These are phyloP conservation scores for Pocillopora grandis DNA, from an alignment of 92 coral and sea anemone genomes.

Conservation along the genomic window DNA sequence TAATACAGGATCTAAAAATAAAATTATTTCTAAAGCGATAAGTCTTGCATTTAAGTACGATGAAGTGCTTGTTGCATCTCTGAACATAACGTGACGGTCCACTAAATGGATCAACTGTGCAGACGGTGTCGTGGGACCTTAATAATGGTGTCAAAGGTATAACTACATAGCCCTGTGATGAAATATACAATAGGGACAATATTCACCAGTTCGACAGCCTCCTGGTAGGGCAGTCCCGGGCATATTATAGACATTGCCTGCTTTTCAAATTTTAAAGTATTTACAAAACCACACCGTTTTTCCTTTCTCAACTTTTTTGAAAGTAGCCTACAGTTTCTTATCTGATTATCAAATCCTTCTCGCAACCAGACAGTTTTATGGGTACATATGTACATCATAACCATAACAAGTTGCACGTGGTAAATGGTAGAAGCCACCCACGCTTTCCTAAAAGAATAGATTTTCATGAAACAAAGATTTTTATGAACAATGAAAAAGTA, in stretches of 20 bases:
- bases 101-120: constrained; percentile 13
- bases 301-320: no score
- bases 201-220: neutral
- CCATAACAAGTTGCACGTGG: no score
- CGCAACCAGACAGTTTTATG: no score
- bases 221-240: neutral
- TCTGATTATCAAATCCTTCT: no score
- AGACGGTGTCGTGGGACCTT: neutral
- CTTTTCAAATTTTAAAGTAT: neutral
- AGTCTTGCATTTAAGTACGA: neutral
- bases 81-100: neutral
- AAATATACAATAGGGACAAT: constrained; percentile 18
- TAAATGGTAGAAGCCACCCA: no score
- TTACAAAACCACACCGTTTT: no score
- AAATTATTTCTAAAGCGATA: no score
- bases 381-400: no score
- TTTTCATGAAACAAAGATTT: no score
- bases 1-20: constrained; percentile 3
- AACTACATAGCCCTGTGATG: constrained; percentile 13
- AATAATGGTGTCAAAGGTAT: constrained; percentile 7
- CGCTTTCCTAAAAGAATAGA: no score
- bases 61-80: neutral
- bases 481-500: no score
- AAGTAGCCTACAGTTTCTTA: no score
- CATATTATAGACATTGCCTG: constrained; percentile 7